Base-by-base conservation (phyloP, 2,113 vertebrate species). In the Campylorhamphus procurvoides region DNA sequence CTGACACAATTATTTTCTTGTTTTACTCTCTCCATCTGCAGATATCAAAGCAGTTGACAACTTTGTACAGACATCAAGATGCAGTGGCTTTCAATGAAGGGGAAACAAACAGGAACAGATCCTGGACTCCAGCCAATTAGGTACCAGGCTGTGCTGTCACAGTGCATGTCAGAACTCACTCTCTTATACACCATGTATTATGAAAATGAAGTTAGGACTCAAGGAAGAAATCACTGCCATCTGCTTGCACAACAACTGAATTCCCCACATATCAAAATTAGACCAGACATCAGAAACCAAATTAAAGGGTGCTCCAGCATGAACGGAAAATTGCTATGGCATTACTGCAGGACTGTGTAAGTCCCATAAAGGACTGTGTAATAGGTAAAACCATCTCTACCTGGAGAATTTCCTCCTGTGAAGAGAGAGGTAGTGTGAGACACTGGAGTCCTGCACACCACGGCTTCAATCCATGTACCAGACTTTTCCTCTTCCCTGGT, bases 101-200 rank as follows among this genome's bases (percentile, higher is more conserved):
- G 14, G 20, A 63, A 68, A 81, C 22, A 37, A 31, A 23, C 18
- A 87, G 28, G 16, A 87, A 12, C 52, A 52, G 63, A 20, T 40
- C 19, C 10, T 8, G 14, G 27, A 77, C 22, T 52, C 24, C 44
- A 49, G 52, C 35, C 63, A 83, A 35, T 23, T 52, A 35, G 0
- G 0, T 0, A 1, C 52, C 20, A n/a, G 39, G 49, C 29, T 0
- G 0, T 14, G 55, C 50, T 37, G 29, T 35, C 47, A 25, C 0
- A 0, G 35, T 35, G 4, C 7, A 6, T 18, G 16, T 39, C 76
- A 74, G 83, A 92, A 55, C 33, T 93, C 60, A 13, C 18, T n/a
- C 28, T 29, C 79, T 63, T 49, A 59, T 80, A 47, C 17, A 46
- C 29, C 42, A 73, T 42, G 18, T 24, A 47, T 33, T 72, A 67